Evolutionary conservation across 2,797 vertebrate genomes (phyloP).

Genomic region (Nyctibius grandis): DNA sequence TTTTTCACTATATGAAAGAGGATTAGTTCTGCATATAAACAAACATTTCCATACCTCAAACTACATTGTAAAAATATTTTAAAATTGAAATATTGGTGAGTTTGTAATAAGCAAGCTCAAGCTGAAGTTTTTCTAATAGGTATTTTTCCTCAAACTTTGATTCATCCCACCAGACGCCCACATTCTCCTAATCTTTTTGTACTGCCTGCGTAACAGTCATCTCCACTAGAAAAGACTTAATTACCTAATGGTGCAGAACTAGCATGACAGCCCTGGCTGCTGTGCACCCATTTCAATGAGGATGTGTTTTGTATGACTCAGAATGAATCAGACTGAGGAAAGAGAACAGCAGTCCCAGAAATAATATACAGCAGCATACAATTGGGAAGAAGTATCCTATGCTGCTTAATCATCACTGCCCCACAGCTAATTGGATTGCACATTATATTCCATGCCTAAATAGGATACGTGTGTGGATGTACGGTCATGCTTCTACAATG

Average conservation of each 20-base stretch:
- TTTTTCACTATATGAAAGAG: not conserved
- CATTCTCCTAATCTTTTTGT: slow-evolving; percentile 36
- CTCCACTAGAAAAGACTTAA: slow-evolving; percentile 66
- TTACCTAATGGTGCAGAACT: slow-evolving; percentile 76
- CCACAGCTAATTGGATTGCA: not conserved
- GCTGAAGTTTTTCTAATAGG: slow-evolving; percentile 16
- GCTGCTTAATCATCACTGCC: slow-evolving; percentile 1
- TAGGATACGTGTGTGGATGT: not conserved
- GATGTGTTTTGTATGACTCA: slow-evolving; percentile 70
- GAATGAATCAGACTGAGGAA: slow-evolving; percentile 69
- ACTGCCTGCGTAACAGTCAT: slow-evolving; percentile 59
- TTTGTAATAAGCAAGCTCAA: slow-evolving; percentile 1
- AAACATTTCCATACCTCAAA: not conserved
- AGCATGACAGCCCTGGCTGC: slow-evolving; percentile 58
- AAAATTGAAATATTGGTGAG: slow-evolving; percentile 2
- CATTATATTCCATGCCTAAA: not conserved
- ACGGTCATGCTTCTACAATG: not conserved
- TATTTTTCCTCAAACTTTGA: slow-evolving; percentile 35
- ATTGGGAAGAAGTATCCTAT: slow-evolving; percentile 20
- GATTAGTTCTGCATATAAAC: not conserved
- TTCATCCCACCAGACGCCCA: slow-evolving; percentile 56
- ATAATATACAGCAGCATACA: slow-evolving; percentile 50
- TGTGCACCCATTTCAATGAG: slow-evolving; percentile 59
- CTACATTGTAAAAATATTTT: slow-evolving; percentile 4
- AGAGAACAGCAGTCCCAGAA: slow-evolving; percentile 53